These are phyloP conservation scores for Onchidella celtica DNA, from an alignment of 2,888 invertebrate species.

Conservation along the genomic window DNA sequence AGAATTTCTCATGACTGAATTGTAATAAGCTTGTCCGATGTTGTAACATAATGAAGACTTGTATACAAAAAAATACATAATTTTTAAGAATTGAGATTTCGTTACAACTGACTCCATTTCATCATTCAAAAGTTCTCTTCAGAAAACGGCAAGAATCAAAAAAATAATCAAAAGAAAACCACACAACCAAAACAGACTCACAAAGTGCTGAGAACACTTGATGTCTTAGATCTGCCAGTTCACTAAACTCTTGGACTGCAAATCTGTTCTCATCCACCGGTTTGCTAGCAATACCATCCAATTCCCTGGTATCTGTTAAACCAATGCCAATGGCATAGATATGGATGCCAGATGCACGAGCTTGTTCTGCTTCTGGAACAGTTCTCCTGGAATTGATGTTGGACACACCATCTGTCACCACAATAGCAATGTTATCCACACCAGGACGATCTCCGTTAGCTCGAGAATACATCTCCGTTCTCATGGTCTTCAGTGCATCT, in stretches of 20 bases:
- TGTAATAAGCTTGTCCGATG: too few relatives aligned
- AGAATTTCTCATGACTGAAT: too few relatives aligned
- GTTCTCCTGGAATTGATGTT: conserved; percentile 71
- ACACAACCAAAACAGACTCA: not conserved
- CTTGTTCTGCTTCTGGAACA: conserved; percentile 65
- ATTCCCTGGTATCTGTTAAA: conserved; percentile 56
- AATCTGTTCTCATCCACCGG: conserved; percentile 59
- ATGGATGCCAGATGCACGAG: conserved; percentile 61
- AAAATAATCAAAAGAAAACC: too few relatives aligned
- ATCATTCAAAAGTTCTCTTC: too few relatives aligned
- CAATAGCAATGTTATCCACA: conserved; percentile 70
- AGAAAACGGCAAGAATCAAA: too few relatives aligned
- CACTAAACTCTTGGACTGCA: conserved; percentile 56
- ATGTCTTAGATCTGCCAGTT: not conserved
- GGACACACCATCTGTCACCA: conserved; percentile 76
- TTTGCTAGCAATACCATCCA: conserved; percentile 64
- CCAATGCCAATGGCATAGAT: conserved; percentile 71
- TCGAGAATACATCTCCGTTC: conserved; percentile 66
- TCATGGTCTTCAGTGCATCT: conserved; percentile 67
- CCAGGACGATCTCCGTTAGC: conserved; percentile 72
- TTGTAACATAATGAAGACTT: too few relatives aligned
- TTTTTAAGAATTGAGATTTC: not conserved
- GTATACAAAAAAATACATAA: not conserved
- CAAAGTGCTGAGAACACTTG: not conserved
- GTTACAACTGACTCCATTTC: too few relatives aligned